Percentiles rank a stretch among this genome's conserved stretches.
Evolutionary conservation across 2,888 invertebrate genomes (phyloP).

Genomic region (Nomada goodeniana): DNA sequence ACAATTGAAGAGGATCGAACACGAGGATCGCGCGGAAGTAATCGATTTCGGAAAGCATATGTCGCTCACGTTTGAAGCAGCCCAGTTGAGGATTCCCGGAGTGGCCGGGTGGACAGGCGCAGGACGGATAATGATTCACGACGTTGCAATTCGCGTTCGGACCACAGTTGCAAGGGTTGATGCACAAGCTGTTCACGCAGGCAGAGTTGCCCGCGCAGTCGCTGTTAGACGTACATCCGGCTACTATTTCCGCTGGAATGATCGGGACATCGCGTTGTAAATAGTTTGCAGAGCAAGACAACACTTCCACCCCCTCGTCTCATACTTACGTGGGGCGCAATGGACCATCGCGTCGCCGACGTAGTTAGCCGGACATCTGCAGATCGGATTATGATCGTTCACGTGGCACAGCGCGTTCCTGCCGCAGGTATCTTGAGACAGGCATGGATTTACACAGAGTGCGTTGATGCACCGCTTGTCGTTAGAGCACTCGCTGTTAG

Average conservation of each 20-base stretch:
- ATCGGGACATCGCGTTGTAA: background rate
- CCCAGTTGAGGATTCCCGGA: constrained; percentile 94
- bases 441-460: constrained; percentile 92
- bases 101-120: constrained; percentile 92
- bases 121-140: constrained; percentile 93
- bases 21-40: no score
- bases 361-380: constrained; percentile 92
- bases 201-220: constrained; percentile 94
- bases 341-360: constrained; percentile 89
- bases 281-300: background rate
- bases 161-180: constrained; percentile 94
- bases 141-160: constrained; percentile 93
- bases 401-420: constrained; percentile 93
- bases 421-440: constrained; percentile 89
- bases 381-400: constrained; percentile 90
- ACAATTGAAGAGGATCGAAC: no score
- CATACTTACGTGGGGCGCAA: constrained; percentile 92
- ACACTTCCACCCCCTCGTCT: no score
- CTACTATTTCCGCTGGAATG: constrained; percentile 86
- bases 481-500: constrained; percentile 90
- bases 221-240: constrained; percentile 91
- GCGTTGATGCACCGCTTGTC: constrained; percentile 92
- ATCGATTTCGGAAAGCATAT: background rate
- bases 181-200: constrained; percentile 92
- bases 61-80: constrained; percentile 87